Evolutionary conservation across 2,797 vertebrate genomes (phyloP).

Genomic region (Anableps anableps): DNA sequence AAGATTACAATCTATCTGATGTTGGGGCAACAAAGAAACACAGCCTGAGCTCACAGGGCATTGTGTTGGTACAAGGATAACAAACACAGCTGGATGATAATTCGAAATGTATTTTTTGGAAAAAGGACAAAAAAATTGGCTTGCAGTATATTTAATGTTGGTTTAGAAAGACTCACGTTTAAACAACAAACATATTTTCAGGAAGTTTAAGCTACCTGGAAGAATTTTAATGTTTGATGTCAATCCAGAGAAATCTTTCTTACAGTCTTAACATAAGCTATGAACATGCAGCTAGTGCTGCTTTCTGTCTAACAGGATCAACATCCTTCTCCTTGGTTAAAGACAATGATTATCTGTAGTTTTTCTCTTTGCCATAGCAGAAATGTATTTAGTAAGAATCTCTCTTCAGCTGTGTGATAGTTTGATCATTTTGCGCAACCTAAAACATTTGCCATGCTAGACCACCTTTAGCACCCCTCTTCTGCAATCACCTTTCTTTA

Average conservation of each 20-base stretch:
- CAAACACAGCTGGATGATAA: constrained; percentile 16
- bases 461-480: background rate
- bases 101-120: background rate
- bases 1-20: constrained; percentile 9
- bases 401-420: background rate
- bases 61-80: constrained; percentile 25
- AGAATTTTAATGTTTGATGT: background rate
- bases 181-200: background rate
- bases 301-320: background rate
- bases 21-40: constrained; percentile 18
- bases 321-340: background rate
- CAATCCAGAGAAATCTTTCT: background rate
- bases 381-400: background rate
- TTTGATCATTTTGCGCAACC: background rate
- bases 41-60: constrained; percentile 7
- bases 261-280: background rate
- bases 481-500: background rate
- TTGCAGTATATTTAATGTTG: background rate
- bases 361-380: background rate
- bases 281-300: background rate
- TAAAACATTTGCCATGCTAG: background rate
- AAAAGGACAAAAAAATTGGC: background rate
- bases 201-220: background rate
- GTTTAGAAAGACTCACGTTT: background rate
- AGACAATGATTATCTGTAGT: background rate